Base-by-base conservation (phyloP, 92 coral and sea anemone species). In the Diadumene lineata region DNA sequence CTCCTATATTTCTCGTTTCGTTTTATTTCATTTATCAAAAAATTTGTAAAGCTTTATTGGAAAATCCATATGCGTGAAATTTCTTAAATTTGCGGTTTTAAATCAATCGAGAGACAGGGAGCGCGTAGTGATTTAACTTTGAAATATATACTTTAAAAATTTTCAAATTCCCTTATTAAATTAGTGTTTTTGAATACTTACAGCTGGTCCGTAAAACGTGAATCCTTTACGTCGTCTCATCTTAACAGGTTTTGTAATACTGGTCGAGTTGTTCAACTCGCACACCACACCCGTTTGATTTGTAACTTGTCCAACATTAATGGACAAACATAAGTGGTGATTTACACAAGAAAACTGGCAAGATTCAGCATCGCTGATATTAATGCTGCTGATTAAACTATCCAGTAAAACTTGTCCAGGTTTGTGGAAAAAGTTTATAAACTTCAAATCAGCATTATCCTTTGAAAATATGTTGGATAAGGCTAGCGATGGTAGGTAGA, bases 341-440 rank as follows among this genome's bases (percentile, higher is more conserved):
- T 6, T 4, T 15, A 66, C 8, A 43, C 71, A 66, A 1, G 7
- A 4, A n/a, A 66, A 28, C 34, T 44, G 58, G 50, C 73, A 68
- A 24, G 73, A 68, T 50, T 11, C 31, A 50, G 27, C 19, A 44
- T 68, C 60, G 34, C 29, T 43, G 24, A 68, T 43, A 48, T 68
- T 68, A 1, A 19, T 0, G 25, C n/a, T 43, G 29, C 53, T 9
- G 31, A 66, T 31, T 1, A 22, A 34, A 68, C 33, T 68, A n/a
- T 68, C 58, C 60, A 48, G 11, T 0, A 68, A 60, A 68, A 27
- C 73, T 68, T 15, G 18, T 15, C 58, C 73, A 24, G 73, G 73
- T 28, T 68, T 68, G 19, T 68, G 73, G 58, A 68, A 68, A 50
- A 68, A 68, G 73, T 68, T 68, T 30, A 68, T 68, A 32, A 68